These are phyloP conservation scores for Seladonia tumulorum DNA, from an alignment of 2,888 invertebrate genomes.

Conservation along the genomic window DNA sequence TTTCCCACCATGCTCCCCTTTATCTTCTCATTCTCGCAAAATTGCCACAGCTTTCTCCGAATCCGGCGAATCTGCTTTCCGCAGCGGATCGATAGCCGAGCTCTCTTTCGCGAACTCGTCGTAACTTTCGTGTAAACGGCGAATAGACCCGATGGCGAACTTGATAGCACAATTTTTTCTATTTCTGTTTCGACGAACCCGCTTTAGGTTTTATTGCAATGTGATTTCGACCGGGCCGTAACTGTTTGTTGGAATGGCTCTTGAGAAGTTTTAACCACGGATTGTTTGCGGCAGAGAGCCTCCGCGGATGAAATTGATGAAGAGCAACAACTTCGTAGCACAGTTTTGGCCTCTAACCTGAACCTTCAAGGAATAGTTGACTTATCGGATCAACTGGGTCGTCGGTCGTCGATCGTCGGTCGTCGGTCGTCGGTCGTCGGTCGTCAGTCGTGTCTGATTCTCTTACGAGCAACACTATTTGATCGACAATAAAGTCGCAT, in stretches of 20 bases:
- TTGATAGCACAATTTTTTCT: slow-evolving; percentile 3
- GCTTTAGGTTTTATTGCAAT: not conserved
- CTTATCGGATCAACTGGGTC: not conserved
- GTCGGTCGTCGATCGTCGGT: not conserved
- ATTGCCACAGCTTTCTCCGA: not conserved
- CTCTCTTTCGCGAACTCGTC: not conserved
- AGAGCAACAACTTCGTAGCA: slow-evolving; percentile 1
- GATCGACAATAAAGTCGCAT: not conserved
- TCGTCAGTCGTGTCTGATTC: not conserved
- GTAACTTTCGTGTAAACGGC: not conserved
- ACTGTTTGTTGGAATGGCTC: not conserved
- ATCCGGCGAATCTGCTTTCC: not conserved
- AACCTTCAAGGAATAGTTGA: not conserved
- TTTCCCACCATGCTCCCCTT: not conserved
- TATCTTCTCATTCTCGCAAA: not conserved
- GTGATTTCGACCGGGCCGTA: not conserved
- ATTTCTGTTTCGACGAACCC: slow-evolving; percentile 2
- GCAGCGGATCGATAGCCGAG: not conserved
- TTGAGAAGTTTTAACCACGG: slow-evolving; percentile 1
- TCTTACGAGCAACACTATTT: not conserved
- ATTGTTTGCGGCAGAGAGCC: not conserved
- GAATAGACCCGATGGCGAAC: not conserved
- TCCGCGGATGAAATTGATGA: slow-evolving; percentile 1
- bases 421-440: not conserved
- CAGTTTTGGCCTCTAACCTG: not conserved